Conservation (phyloP, 2,797 vertebrate genomes). For the Lutjanus campechanus region DNA sequence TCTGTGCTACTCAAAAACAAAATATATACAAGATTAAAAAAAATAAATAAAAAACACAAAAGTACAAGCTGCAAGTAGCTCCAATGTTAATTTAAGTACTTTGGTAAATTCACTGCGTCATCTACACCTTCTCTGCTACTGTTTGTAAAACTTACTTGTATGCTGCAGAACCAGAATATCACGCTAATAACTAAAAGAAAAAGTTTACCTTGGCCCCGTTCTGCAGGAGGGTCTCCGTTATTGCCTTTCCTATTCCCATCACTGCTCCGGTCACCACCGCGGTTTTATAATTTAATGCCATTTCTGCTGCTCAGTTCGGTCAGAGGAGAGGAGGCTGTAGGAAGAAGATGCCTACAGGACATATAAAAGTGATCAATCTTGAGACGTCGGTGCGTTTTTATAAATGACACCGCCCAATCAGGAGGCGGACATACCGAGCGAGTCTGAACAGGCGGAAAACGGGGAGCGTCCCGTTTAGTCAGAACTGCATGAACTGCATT, state of each 20-base stretch:
- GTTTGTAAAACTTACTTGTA: too few species aligned
- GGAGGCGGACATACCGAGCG: too few species aligned
- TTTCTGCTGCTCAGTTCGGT: slow-evolving; percentile 4
- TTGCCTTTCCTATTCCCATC: slow-evolving; percentile 79
- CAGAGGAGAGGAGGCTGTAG: rapidly evolving
- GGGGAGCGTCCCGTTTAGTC: too few species aligned
- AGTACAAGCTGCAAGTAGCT: not conserved
- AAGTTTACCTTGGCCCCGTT: slow-evolving; percentile 81
- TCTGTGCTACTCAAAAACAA: too few species aligned
- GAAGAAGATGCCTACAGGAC: not conserved
- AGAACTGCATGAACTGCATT: not conserved
- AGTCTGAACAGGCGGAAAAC: not conserved
- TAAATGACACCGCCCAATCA: not conserved
- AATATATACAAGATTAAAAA: too few species aligned
- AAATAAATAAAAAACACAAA: not conserved
- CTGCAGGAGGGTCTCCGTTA: slow-evolving; percentile 76
- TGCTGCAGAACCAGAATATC: too few species aligned
- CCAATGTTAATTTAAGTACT: not conserved
- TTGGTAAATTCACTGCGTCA: not conserved
- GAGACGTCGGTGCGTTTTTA: rapidly evolving
- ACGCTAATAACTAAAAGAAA: too few species aligned
- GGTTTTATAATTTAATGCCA: slow-evolving; percentile 72
- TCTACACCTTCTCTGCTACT: too few species aligned
- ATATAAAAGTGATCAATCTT: rapidly evolving
- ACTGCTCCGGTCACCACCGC: slow-evolving; percentile 83